A percentile compares a stretch with the other conserved stretches of the same genome.
Conservation (phyloP, 2,888 invertebrate genomes). For the Caenorhabditis becei region DNA sequence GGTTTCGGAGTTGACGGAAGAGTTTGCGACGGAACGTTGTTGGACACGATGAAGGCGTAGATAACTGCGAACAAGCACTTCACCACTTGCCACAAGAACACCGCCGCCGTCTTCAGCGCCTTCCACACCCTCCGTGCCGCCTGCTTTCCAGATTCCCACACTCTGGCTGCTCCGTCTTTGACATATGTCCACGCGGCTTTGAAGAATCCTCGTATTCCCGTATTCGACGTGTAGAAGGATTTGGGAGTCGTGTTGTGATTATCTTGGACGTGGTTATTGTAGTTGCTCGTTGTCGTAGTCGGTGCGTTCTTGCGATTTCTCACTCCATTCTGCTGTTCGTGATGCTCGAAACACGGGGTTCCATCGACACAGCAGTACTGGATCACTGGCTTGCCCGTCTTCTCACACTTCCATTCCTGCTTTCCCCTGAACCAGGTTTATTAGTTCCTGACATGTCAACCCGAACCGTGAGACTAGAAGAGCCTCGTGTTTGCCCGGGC, state of each 20-base stretch:
- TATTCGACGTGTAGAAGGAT: slow-evolving; percentile 50
- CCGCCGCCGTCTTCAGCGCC: slow-evolving; percentile 17
- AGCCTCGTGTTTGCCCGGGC: neutral
- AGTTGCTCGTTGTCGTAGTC: slow-evolving; percentile 22
- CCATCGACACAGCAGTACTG: slow-evolving; percentile 66
- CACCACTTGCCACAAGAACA: slow-evolving; percentile 36
- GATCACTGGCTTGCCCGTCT: slow-evolving; percentile 39
- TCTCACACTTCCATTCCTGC: slow-evolving; percentile 71
- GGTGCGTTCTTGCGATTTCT: slow-evolving; percentile 34
- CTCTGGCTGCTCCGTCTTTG: slow-evolving; percentile 21
- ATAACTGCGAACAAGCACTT: slow-evolving; percentile 45
- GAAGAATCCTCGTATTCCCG: slow-evolving; percentile 52
- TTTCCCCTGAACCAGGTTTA: slow-evolving; percentile 64
- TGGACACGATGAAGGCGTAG: slow-evolving; percentile 50
- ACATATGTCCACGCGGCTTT: slow-evolving; percentile 33
- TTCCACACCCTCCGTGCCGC: slow-evolving; percentile 33
- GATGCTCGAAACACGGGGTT: slow-evolving; percentile 37
- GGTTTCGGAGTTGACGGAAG: slow-evolving; percentile 67
- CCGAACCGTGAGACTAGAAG: neutral
- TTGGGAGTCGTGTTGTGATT: slow-evolving; percentile 51
- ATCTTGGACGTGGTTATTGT: slow-evolving; percentile 50
- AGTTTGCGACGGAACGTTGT: slow-evolving; percentile 60
- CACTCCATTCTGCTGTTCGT: slow-evolving; percentile 42
- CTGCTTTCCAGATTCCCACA: slow-evolving; percentile 36
- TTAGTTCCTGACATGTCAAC: neutral